Evolutionary conservation across 2,113 vertebrate species (phyloP), one percentile per base, ranked within the genome.

Genomic region (Siniperca knerii): DNA sequence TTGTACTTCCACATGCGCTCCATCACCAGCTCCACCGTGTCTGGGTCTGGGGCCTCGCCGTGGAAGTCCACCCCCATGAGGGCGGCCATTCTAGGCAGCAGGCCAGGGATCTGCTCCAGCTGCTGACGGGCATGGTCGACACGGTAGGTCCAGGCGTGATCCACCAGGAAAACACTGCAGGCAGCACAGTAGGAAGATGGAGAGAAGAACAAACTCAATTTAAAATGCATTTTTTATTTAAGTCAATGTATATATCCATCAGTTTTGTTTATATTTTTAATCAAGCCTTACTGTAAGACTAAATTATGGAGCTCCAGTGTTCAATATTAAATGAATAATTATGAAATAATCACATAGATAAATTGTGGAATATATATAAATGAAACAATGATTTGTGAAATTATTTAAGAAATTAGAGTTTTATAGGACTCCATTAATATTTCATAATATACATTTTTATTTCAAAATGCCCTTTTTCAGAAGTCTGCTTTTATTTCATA

Each of bases 1-100:
- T 97, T 99, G 92, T 97, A 98, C n/a, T 96, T 97, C 98, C 98
- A 99, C 98, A 98, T 98, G n/a, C 92, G 89, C 74, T 95, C 96
- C 87, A 99, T 83, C 57, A 99, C 97, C 54, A 96, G 89, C 54
- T 97, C 95, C 81, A 98, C 91, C 0, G 86, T 92, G 40, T 94
- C 95, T 0, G 95, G 89, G 10, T 97, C 96, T 0, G 97, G 97
- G 12, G 94, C 77, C 89, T 99, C 97, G 0, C 97, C 97, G 0
- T 99, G 98, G 87, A 97, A 97, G 75, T 94, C 93, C 0, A 98
- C 3, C 29, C 96, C 97, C 97, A 99, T 97, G 42, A 99, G 96
- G 57, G 81, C 89, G 2, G 97, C 96, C 98, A 99, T 98, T 2
- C 98, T 96, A 55, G 95, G 93, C 75, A 99, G 91, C 52, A 99